Base-by-base conservation (phyloP, 1,140 invertebrate genomes). In the Neelides sp. region DNA sequence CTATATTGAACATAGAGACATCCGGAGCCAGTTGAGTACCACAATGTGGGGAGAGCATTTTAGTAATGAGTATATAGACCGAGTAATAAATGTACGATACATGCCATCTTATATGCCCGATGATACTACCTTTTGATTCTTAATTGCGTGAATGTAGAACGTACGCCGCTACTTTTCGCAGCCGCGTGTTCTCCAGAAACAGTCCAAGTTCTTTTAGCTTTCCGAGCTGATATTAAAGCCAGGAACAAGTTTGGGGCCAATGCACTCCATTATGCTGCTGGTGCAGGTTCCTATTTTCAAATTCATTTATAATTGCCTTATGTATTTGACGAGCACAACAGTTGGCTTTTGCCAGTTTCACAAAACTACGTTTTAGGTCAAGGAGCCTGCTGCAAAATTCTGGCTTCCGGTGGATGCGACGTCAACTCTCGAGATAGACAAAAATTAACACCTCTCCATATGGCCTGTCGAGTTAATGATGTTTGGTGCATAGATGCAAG, bases 401-500 rank as follows among this genome's bases (percentile, higher is more conserved):
- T 61, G 26, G 53, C 54, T 5, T 34, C 51, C 12, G 40, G 44
- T 19, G 57, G 59, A 5, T 59, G 57, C 41, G 57, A 59, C 44
- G 54, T 61, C 12, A 61, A 59, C 49, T 41, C 54, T 1, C 35
- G 59, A 24, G 59, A 61, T 53, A 42, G 54, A 8, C 53, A 59
- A 28, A 61, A 59, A 49, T 54, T 61, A 54, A 57, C 57, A 13
- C 59, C 59, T n/a, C 41, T 61, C 15, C 55, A 55, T 24, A 59
- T 55, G 53, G 60, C 60, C 15, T 35, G 51, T 20, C 30, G 60
- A 20, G 60, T 62, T 1, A 55, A 59, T 45, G 60, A 62, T 41
- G 54, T 58, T 43, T 51, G 49, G 46, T 54, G 57, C 35, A 62
- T 62, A 45, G 60, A 60, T 24, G 59, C 59, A 57, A 57, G 24